phyloP scores from a whole-genome alignment of 1,140 invertebrate genomes.

The Cydia splendana region DNA sequence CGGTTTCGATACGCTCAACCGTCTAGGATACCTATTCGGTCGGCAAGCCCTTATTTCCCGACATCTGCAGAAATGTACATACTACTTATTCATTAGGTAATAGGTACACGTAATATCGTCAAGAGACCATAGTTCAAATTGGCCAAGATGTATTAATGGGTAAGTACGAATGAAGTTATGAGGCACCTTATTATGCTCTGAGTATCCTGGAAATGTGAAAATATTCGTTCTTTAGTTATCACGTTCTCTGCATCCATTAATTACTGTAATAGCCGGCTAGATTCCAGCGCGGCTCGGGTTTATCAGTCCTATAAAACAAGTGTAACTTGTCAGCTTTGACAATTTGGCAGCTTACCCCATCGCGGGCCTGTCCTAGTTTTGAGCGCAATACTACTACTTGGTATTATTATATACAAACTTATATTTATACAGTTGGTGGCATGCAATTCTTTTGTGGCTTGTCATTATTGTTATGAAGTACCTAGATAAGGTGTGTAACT shows the following conservation, averaged over 20 bases:
- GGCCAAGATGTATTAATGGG: too few relatives aligned
- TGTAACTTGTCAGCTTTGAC: constrained; percentile 29
- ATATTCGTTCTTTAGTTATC: constrained; percentile 2
- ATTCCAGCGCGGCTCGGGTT: constrained; percentile 6
- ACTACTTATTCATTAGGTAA: too few relatives aligned
- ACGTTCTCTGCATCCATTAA: background rate
- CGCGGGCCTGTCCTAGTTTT: constrained; percentile 25
- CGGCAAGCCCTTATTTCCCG: too few relatives aligned
- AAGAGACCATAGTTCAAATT: too few relatives aligned
- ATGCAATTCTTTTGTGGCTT: background rate
- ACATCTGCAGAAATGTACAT: too few relatives aligned
- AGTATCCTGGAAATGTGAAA: background rate
- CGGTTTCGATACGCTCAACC: too few relatives aligned
- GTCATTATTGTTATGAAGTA: background rate
- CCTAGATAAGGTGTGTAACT: background rate
- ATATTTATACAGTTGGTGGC: background rate
- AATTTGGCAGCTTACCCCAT: constrained; percentile 29
- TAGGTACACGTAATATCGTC: too few relatives aligned
- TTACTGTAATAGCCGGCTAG: constrained; percentile 18
- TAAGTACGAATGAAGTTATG: too few relatives aligned
- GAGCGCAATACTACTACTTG: background rate
- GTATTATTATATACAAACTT: background rate
- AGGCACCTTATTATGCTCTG: background rate
- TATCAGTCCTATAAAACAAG: constrained; percentile 29
- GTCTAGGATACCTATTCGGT: too few relatives aligned